Evolutionary conservation across 1,140 invertebrate genomes (phyloP).

Genomic region (Hycleus cichorii): DNA sequence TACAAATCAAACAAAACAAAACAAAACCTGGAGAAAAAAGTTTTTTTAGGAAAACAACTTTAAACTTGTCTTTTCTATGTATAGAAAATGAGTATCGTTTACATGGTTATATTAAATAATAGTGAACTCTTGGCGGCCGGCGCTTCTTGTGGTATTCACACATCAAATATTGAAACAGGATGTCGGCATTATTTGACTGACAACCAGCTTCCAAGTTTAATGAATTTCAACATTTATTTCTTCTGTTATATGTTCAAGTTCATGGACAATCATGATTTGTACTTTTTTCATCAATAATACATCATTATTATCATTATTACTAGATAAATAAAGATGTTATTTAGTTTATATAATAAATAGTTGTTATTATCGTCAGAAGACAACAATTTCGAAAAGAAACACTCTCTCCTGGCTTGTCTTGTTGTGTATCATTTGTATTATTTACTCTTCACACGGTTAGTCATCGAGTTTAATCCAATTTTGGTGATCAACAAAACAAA

Average conservation of each 20-base stretch:
- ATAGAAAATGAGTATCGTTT: constrained; percentile 8
- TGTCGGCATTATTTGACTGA: constrained; percentile 11
- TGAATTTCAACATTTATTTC: background rate
- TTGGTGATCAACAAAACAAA: background rate
- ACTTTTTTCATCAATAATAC: too few relatives aligned
- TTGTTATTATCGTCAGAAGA: too few relatives aligned
- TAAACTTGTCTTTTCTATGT: too few relatives aligned
- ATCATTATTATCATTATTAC: too few relatives aligned
- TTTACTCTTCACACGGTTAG: constrained; percentile 12
- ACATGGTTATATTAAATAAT: constrained; percentile 8
- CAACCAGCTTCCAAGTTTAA: constrained; percentile 11
- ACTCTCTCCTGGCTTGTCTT: too few relatives aligned
- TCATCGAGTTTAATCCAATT: constrained; percentile 3
- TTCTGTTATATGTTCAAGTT: constrained; percentile 2
- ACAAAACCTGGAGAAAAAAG: background rate
- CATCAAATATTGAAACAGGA: constrained; percentile 15
- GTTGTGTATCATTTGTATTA: background rate
- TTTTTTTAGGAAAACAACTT: too few relatives aligned
- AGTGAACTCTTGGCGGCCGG: constrained; percentile 8
- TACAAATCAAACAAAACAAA: background rate
- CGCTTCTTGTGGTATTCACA: constrained; percentile 15
- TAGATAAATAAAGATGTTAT: too few relatives aligned
- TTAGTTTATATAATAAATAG: too few relatives aligned
- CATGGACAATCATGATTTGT: background rate
- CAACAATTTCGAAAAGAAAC: too few relatives aligned